phyloP scores from a whole-genome alignment of 1,140 invertebrate genomes.

The Drosophila busckii region DNA sequence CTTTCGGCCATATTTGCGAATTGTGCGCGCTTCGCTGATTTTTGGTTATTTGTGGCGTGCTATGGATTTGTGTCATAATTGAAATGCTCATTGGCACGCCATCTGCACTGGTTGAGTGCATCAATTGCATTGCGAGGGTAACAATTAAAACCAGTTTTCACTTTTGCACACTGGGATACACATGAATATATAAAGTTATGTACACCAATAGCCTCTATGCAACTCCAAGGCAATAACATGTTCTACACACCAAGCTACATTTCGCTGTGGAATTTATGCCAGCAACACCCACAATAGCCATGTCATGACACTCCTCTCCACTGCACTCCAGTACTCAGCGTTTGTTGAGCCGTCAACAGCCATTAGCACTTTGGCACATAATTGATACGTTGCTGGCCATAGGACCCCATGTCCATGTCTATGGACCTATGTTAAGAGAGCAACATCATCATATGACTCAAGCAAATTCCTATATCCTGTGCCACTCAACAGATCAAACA shows the following conservation, averaged over 20 bases:
- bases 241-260: conserved; percentile 20
- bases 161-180: conserved; percentile 46
- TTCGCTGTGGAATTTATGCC: conserved; percentile 19
- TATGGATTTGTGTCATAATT: conserved; percentile 73
- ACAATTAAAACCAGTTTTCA: conserved; percentile 70
- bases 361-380: conserved; percentile 78
- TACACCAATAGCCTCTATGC: conserved; percentile 7
- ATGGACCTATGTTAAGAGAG: too few relatives aligned
- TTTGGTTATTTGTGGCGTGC: conserved; percentile 49
- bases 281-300: conserved; percentile 35
- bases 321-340: conserved; percentile 9
- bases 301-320: conserved; percentile 4
- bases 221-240: neutral
- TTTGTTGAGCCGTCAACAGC: conserved; percentile 69
- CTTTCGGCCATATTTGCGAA: conserved; percentile 14
- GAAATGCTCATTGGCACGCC: conserved; percentile 52
- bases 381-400: conserved; percentile 72
- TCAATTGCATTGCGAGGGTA: neutral
- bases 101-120: conserved; percentile 31
- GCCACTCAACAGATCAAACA: too few relatives aligned
- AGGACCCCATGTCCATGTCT: conserved; percentile 48
- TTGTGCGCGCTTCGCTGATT: conserved; percentile 41
- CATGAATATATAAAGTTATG: too few relatives aligned
- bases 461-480: too few relatives aligned
- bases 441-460: too few relatives aligned